Evolutionary conservation across 2,113 vertebrate species (phyloP), one percentile per base, ranked within the genome.

Genomic region (Poeciliopsis turrubarensis): DNA sequence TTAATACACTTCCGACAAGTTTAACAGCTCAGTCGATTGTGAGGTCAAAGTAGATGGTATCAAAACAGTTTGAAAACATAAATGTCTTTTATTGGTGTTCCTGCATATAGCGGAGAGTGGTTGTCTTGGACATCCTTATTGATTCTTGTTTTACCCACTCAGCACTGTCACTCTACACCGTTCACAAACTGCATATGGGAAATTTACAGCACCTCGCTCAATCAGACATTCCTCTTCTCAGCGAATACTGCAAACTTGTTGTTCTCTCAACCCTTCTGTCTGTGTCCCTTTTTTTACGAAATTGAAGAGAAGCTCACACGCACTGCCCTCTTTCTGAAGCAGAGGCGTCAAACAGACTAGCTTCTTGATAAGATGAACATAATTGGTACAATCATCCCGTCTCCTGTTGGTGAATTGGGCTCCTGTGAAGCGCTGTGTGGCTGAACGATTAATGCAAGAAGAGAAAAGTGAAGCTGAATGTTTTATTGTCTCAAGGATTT

Each of bases 91-190:
- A 47, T 86, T 82, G 85, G 74, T 75, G 54, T 69, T 82, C 77
- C 30, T 61, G 51, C 75, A 39, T 87, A 88, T 67, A 89, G 89
- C 82, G 73, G 63, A 78, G 74, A 60, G 68, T 29, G 68, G 70
- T 65, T 76, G 88, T 86, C 71, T 86, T 81, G 66, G 79, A 77
- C 76, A 85, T 78, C 68, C 77, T 72, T 25, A 39, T 91, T 63
- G 83, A 90, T 92, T 84, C 74, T 75, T 80, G 73, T 72, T 88
- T 89, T 90, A 81, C 63, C 75, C 65, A 80, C 80, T 89, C 82
- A 91, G 86, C 87, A 88, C 84, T 80, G 86, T 87, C 81, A 91
- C 81, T 88, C 84, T 85, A 79, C 62, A 80, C 77, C 60, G 1
- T 15, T 73, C 32, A 66, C 71, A 68, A 75, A 70, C 70, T 78